phyloP scores from a whole-genome alignment of 2,797 vertebrate species.

The Liasis olivaceus region DNA sequence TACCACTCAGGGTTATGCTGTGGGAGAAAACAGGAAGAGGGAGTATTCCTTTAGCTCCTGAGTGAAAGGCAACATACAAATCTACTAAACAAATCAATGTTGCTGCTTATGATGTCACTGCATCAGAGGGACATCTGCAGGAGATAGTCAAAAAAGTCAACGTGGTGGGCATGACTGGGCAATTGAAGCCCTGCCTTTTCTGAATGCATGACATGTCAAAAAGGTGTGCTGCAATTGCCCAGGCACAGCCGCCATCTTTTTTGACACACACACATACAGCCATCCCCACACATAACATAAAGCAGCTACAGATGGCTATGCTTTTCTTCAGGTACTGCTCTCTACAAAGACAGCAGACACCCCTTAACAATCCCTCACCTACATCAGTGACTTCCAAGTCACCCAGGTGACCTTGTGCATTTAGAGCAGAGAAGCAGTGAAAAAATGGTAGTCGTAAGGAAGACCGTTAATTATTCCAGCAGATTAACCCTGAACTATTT shows the following conservation, averaged over 20 bases:
- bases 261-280: neutral
- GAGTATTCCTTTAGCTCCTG: neutral
- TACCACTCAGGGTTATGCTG: neutral
- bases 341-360: neutral
- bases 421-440: conserved; percentile 46
- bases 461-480: conserved; percentile 41
- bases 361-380: neutral
- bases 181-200: neutral
- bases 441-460: conserved; percentile 45
- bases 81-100: neutral
- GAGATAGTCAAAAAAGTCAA: neutral
- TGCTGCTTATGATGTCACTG: neutral
- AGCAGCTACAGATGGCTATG: neutral
- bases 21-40: neutral
- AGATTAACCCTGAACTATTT: conserved; percentile 62
- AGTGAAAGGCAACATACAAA: neutral
- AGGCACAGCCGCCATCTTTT: neutral
- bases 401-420: conserved; percentile 34
- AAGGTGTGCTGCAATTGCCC: neutral
- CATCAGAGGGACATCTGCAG: neutral
- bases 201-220: neutral
- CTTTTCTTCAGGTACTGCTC: neutral
- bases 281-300: neutral
- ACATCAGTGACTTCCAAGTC: conserved; percentile 2
- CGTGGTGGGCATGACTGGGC: neutral